Evolutionary conservation across 1,140 invertebrate species (phyloP), one percentile per base, ranked within the genome.

Genomic region (Sarcophaga peregrina): DNA sequence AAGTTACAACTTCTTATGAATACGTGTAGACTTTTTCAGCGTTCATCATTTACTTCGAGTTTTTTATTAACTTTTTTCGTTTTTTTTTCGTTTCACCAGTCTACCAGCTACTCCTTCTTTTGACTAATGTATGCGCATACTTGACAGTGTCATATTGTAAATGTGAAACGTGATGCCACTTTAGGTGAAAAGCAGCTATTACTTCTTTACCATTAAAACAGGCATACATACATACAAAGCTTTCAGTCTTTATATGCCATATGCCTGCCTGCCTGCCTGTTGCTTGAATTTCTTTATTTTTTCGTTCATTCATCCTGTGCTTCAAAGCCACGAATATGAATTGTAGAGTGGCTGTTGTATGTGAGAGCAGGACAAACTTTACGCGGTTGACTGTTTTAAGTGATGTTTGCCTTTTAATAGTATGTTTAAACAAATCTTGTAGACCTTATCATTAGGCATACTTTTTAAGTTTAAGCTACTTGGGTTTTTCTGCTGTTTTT

Each of bases 131-230:
- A 68, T 62, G 80, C 80, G 80, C 80, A 81, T 81, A 68, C 80
- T 54, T 81, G 80, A 81, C 80, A 68, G 58, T 68, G 80, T 62
- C 80, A 68, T 81, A 81, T 81, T 81, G 80, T 81, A 62, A 62
- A 81, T 81, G 80, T 81, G 80, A 81, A 81, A 81, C 80, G 80
- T 81, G 80, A 81, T 81, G 80, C 80, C 80, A 81, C 80, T 81
- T 81, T 81, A 68, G 80, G 80, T 62, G 80, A 81, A 58, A 81
- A 81, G 80, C 80, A n/a, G 80, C 80, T 78, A 78, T 78, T 78
- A 78, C 75, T 47, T 78, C 50, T 48, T 52, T 76, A 10, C n/a
- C 62, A 10, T 10, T n/a, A 5, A 68, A 20, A 8, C 25, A 37
- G 1, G 4, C 25, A n/a, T n/a, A n/a, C n/a, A n/a, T n/a, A 9